Conservation (phyloP, 92 coral and sea anemone species). For the Hydrozoanthus gracilis region DNA sequence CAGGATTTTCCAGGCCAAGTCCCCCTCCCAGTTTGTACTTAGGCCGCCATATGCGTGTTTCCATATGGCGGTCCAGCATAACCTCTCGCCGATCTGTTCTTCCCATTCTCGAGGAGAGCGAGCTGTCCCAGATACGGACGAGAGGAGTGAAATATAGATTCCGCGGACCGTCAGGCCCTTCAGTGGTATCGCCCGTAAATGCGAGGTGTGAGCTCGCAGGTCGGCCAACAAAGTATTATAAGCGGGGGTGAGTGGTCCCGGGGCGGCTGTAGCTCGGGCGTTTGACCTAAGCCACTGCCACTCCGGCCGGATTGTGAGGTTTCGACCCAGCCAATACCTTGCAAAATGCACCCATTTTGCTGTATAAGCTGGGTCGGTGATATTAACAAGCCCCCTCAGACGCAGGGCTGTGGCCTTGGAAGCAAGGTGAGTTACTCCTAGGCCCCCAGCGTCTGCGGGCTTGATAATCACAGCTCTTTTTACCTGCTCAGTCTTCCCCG, state of each 20-base stretch:
- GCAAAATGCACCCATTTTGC: not conserved
- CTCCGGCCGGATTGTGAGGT: not conserved
- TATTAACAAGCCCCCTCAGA: too few relatives aligned
- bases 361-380: not conserved
- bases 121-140: not conserved
- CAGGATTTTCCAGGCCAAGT: too few relatives aligned
- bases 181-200: too few relatives aligned
- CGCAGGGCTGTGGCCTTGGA: too few relatives aligned
- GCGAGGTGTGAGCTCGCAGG: not conserved
- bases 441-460: not conserved
- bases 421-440: too few relatives aligned
- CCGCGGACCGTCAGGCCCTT: not conserved
- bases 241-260: not conserved
- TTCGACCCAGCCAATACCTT: not conserved
- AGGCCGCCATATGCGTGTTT: not conserved
- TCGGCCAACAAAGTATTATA: not conserved
- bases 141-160: not conserved
- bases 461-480: not conserved
- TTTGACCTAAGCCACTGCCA: not conserved
- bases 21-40: too few relatives aligned
- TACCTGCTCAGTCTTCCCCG: not conserved
- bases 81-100: not conserved
- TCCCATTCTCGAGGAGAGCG: not conserved
- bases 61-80: constrained; percentile 6
- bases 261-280: not conserved